Base-by-base conservation (phyloP, 2,113 vertebrate genomes). In the Ardeotis arabs region DNA sequence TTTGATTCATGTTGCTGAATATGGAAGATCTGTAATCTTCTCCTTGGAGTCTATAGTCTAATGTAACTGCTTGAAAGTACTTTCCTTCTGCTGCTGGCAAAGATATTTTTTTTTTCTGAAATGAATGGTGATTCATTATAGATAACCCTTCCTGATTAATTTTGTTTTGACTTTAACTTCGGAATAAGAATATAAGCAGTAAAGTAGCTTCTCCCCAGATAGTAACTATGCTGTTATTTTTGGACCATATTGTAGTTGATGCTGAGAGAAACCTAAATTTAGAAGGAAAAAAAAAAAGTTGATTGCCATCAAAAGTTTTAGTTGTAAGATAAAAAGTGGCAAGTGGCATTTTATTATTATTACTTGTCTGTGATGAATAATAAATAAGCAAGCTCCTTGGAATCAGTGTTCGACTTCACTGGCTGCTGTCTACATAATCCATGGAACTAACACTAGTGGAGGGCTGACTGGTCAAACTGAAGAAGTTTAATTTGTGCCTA, bases 101-200 rank as follows among this genome's bases (percentile, higher is more conserved):
- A 96, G 92, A 93, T 96, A 7, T 95, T 89, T 97, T 86, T 86
- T 39, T 41, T 92, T 93, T 81, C 89, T 82, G 73, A 93, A 97
- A 93, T 87, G 92, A 96, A 96, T 88, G 85, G 86, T 95, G 96
- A 98, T 98, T 98, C 97, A 97, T 98, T 98, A 98, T 96, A 98
- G 98, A 98, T 98, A 98, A 98, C 96, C 95, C 77, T 95, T 95
- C 90, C 95, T 31, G 92, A 97, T 98, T 98, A 98, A 98, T 98
- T 98, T 98, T 98, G 96, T 97, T 98, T 98, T 98, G 96, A 97
- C 96, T 98, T 97, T 94, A 98, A 98, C 92, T 95, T 96, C 67
- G 33, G 97, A 95, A 87, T 92, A 94, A 96, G 88, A 84, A 89
- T 80, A 66, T 79, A 89, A 95, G 87, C 55, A 52, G 88, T 81